Percentiles rank a stretch among this genome's conserved stretches.
phyloP scores from a whole-genome alignment of 1,140 invertebrate species.

The Macrobrachium rosenbergii region DNA sequence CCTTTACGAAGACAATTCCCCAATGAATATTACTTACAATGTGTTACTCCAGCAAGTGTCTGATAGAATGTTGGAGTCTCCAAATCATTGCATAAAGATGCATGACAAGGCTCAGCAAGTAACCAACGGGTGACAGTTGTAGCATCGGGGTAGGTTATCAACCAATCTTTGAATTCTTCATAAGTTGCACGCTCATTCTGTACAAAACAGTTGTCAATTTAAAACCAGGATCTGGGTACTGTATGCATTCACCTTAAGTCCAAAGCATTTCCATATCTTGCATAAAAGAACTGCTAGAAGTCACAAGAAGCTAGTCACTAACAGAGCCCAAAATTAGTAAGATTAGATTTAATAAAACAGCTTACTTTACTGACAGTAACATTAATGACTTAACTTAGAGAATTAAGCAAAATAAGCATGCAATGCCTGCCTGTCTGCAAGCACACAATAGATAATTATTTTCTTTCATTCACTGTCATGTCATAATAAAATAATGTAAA shows the following conservation, averaged over 20 bases:
- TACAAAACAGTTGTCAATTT: conserved; percentile 56
- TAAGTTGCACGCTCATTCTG: conserved; percentile 77
- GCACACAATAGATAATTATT: no score
- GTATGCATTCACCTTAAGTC: no score
- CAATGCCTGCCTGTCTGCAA: no score
- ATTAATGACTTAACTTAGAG: not conserved
- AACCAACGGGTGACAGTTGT: conserved; percentile 87
- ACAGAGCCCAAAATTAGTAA: no score
- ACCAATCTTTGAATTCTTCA: conserved; percentile 82
- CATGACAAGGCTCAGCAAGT: conserved; percentile 77
- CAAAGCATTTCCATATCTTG: no score
- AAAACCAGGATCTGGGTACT: not conserved
- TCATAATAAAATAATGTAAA: no score
- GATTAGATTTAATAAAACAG: no score
- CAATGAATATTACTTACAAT: conserved; percentile 75
- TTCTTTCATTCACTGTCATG: no score
- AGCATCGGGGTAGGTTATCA: conserved; percentile 79
- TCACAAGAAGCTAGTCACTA: no score
- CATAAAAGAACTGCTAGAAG: no score
- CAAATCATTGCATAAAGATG: conserved; percentile 82
- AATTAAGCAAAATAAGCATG: not conserved
- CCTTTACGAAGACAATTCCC: no score
- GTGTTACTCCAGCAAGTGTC: conserved; percentile 90
- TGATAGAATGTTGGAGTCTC: conserved; percentile 93
- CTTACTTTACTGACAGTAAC: no score